Base-by-base conservation (phyloP, 2,113 vertebrate genomes). In the Natator depressus region DNA sequence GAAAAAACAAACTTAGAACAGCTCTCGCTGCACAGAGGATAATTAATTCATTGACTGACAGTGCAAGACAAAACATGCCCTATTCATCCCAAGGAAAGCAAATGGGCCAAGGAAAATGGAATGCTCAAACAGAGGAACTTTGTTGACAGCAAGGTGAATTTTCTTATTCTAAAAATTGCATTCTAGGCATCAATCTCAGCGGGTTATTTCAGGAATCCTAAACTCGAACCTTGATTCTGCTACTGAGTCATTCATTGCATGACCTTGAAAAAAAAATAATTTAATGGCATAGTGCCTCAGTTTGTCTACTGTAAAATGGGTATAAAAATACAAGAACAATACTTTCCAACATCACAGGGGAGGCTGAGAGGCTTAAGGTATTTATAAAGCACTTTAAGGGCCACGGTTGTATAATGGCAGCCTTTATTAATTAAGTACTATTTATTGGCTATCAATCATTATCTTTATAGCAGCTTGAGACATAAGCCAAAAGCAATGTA, bases 181-280 rank as follows among this genome's bases (percentile, higher is more conserved):
- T 93, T 88, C 92, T 94, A 92, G 94, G 91, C 79, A 84, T 82
- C 46, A 82, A 93, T 81, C 96, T 95, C 96, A 97, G 93, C 89
- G 95, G 94, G 94, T 29, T n/a, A 93, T 53, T 47, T 87, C 82
- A 93, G 82, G 82, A 96, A 9, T 55, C 19, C 49, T 4, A 35
- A 49, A 84, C 88, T 97, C 80, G 75, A 59, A 55, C 46, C 53
- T 13, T 17, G 88, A n/a, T 76, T 89, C 51, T 96, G 69, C 51
- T 54, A 0, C 69, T 3, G 0, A 93, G 80, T 80, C 92, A 94
- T 91, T 93, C 92, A 94, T 91, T 93, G 80, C 10, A 65, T 31
- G 87, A 95, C 89, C 96, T 93, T 97, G 91, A 83, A 84, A 54
- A 91, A 85, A 90, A 93, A 78, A 42, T 91, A 87, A 54, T 85